phyloP scores from a whole-genome alignment of 2,113 vertebrate genomes.

The Engraulis encrasicolus region DNA sequence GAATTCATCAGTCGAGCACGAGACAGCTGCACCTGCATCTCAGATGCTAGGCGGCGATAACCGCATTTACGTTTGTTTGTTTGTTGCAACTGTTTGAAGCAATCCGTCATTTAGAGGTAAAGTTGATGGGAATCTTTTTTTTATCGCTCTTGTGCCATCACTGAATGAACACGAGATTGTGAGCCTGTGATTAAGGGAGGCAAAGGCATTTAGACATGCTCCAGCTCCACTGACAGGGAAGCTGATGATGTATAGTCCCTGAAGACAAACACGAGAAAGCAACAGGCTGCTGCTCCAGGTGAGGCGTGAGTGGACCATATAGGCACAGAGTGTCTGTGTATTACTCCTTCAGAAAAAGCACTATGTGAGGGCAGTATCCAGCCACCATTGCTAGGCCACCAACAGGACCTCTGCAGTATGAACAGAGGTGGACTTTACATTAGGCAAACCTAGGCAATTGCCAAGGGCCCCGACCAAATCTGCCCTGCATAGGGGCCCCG shows the following conservation, averaged over 20 bases:
- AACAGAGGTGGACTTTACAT: too few species aligned
- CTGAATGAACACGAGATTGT: background rate
- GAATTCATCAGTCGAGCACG: background rate
- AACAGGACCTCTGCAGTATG: too few species aligned
- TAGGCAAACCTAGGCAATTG: too few species aligned
- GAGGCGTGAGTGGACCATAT: background rate
- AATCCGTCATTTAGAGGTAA: background rate
- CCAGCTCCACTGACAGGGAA: background rate
- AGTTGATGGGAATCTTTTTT: background rate
- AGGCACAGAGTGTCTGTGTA: too few species aligned
- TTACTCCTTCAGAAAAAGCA: too few species aligned
- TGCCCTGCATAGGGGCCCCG: too few species aligned
- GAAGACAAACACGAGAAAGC: background rate
- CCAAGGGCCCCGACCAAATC: too few species aligned
- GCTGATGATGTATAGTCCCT: background rate
- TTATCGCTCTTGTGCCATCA: background rate
- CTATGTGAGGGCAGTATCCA: background rate
- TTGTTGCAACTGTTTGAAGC: background rate
- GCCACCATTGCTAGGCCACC: too few species aligned
- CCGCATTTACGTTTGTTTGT: background rate
- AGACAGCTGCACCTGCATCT: slow-evolving; percentile 6
- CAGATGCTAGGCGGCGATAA: background rate
- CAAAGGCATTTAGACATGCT: background rate
- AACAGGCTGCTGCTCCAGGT: background rate
- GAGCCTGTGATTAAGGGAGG: background rate